These are phyloP conservation scores for Lutraria rhynchaena DNA, from an alignment of 1,140 invertebrate species.

Conservation along the genomic window DNA sequence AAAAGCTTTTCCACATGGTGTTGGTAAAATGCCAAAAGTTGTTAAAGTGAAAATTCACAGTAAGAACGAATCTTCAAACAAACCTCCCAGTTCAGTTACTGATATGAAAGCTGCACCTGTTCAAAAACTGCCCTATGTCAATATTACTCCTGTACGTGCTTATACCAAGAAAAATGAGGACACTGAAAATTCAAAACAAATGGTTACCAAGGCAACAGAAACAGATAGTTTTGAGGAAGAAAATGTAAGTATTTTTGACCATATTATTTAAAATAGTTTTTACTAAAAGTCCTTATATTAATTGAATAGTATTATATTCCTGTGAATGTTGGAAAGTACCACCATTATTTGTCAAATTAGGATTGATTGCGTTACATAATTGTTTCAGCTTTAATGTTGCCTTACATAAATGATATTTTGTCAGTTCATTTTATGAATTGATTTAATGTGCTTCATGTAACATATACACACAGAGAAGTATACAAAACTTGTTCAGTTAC, in stretches of 20 bases:
- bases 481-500: too few relatives aligned
- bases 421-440: too few relatives aligned
- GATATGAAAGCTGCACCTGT: neutral
- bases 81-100: too few relatives aligned
- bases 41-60: neutral
- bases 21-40: neutral
- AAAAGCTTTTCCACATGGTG: neutral
- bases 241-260: neutral
- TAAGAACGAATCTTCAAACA: neutral
- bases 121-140: conserved; percentile 6
- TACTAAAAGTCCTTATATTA: neutral
- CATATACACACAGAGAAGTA: too few relatives aligned
- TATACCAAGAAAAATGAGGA: neutral
- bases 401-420: neutral
- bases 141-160: conserved; percentile 26
- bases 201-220: conserved; percentile 18
- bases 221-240: neutral
- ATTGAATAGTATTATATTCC: neutral
- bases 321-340: neutral
- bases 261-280: neutral
- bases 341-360: neutral
- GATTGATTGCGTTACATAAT: neutral
- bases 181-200: neutral
- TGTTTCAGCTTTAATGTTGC: neutral
- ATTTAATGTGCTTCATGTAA: too few relatives aligned